A percentile compares a stretch with the other conserved stretches of the same genome.
phyloP scores from a whole-genome alignment of 2,888 invertebrate species.

The Anthoptus insignis region DNA sequence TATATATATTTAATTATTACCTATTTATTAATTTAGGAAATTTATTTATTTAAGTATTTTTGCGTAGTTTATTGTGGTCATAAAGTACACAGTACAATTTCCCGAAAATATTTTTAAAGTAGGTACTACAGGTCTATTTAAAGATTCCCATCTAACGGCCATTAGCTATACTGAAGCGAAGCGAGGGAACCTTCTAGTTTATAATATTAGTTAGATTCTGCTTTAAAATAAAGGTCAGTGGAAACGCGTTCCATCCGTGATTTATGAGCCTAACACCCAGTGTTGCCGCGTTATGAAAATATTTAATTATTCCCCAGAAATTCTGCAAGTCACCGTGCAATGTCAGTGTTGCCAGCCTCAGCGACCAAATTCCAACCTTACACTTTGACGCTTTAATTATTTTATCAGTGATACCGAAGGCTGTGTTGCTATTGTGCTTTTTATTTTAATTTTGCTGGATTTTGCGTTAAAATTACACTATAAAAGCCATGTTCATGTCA shows the following conservation, averaged over 20 bases:
- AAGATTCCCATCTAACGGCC: too few relatives aligned
- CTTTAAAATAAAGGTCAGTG: conserved; percentile 22
- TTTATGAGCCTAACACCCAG: conserved; percentile 58
- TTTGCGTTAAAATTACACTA: not conserved
- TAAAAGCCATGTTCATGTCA: not conserved
- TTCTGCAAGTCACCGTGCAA: conserved; percentile 67
- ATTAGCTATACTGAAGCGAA: too few relatives aligned
- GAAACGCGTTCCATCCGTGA: conserved; percentile 45
- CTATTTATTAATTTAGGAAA: too few relatives aligned
- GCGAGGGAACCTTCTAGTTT: too few relatives aligned
- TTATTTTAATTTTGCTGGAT: not conserved
- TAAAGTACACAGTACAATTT: too few relatives aligned
- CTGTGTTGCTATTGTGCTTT: not conserved
- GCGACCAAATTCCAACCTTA: conserved; percentile 24
- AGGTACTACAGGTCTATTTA: too few relatives aligned
- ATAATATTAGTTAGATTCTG: too few relatives aligned
- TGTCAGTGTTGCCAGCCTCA: conserved; percentile 27
- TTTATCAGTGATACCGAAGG: conserved; percentile 14
- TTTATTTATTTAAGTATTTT: too few relatives aligned
- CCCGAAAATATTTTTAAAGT: too few relatives aligned
- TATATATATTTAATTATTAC: too few relatives aligned
- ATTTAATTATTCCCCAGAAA: conserved; percentile 77
- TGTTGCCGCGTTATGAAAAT: conserved; percentile 80
- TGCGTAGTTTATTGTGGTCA: too few relatives aligned
- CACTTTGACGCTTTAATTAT: conserved; percentile 27